phyloP scores from a whole-genome alignment of 2,113 vertebrate species.

The Oplegnathus fasciatus region DNA sequence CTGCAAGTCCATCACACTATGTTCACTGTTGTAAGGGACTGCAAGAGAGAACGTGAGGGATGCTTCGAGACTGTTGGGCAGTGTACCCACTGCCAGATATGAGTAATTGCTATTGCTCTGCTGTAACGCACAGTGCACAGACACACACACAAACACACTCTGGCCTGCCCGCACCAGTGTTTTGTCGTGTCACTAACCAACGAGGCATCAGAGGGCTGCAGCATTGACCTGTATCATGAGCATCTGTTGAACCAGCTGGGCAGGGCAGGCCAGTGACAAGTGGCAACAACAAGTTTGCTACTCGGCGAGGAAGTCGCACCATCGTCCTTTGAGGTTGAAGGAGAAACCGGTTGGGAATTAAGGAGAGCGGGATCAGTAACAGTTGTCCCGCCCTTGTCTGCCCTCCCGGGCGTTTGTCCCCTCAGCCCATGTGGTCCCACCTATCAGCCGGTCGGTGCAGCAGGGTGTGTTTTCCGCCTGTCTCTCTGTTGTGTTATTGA shows the following conservation, averaged over 20 bases:
- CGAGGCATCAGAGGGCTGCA: conserved; percentile 30
- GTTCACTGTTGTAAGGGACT: conserved; percentile 20
- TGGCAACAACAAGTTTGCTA: conserved; percentile 39
- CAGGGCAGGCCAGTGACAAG: conserved; percentile 49
- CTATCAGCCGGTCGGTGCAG: conserved; percentile 54
- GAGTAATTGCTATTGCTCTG: conserved; percentile 32
- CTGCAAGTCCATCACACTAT: conserved; percentile 38
- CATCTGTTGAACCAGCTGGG: conserved; percentile 69
- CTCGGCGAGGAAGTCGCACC: conserved; percentile 18
- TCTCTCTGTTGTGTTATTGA: conserved; percentile 64
- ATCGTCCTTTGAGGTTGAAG: conserved; percentile 63
- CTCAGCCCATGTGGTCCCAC: conserved; percentile 43
- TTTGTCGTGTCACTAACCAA: conserved; percentile 36
- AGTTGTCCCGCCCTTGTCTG: conserved; percentile 68
- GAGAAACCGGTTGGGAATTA: conserved; percentile 45
- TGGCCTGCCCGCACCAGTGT: conserved; percentile 10
- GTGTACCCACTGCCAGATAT: conserved; percentile 14
- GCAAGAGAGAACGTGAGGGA: conserved; percentile 15
- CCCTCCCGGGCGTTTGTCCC: conserved; percentile 61
- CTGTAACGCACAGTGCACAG: conserved; percentile 6
- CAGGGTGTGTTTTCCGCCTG: conserved; percentile 64
- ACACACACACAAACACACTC: conserved; percentile 12
- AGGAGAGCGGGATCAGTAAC: conserved; percentile 73
- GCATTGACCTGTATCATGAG: conserved; percentile 53
- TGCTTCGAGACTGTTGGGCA: not conserved